phyloP scores from a whole-genome alignment of 2,113 vertebrate genomes.

The Indicator maculatus region DNA sequence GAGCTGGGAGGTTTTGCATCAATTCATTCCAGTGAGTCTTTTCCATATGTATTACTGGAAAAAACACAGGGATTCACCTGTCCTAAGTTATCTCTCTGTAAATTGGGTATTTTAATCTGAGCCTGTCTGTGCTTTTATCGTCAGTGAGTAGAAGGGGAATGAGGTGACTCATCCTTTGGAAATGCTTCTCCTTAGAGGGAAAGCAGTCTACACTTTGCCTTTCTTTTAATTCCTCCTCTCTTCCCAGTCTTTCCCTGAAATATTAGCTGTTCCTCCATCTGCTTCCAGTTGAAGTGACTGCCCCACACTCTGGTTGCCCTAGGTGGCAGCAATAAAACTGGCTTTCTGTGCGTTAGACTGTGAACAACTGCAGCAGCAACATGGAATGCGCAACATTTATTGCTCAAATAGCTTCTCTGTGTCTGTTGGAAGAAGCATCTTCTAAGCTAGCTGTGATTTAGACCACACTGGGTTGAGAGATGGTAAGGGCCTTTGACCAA shows the following conservation, averaged over 20 bases:
- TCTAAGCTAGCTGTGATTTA: background rate
- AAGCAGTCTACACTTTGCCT: background rate
- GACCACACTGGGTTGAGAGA: rapidly evolving
- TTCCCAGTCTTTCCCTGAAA: background rate
- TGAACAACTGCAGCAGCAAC: background rate
- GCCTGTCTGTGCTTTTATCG: background rate
- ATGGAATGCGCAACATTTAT: background rate
- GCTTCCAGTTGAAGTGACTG: background rate
- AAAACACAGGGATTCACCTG: slow-evolving; percentile 32
- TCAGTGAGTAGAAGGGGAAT: background rate
- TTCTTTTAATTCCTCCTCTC: background rate
- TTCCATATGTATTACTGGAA: background rate
- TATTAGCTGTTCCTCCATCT: background rate
- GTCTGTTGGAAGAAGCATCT: rapidly evolving
- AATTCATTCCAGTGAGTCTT: background rate
- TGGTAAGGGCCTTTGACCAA: background rate
- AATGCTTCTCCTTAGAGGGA: background rate
- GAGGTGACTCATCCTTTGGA: slow-evolving; percentile 15
- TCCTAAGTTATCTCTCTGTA: background rate
- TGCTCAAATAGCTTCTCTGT: background rate
- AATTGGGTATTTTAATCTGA: slow-evolving; percentile 9
- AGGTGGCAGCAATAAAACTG: background rate
- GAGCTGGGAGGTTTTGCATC: background rate
- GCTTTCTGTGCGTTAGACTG: background rate
- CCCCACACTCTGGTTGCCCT: background rate